These are phyloP conservation scores for Tetraodon nigroviridis DNA, from an alignment of 2,113 vertebrate species.

Conservation along the genomic window DNA sequence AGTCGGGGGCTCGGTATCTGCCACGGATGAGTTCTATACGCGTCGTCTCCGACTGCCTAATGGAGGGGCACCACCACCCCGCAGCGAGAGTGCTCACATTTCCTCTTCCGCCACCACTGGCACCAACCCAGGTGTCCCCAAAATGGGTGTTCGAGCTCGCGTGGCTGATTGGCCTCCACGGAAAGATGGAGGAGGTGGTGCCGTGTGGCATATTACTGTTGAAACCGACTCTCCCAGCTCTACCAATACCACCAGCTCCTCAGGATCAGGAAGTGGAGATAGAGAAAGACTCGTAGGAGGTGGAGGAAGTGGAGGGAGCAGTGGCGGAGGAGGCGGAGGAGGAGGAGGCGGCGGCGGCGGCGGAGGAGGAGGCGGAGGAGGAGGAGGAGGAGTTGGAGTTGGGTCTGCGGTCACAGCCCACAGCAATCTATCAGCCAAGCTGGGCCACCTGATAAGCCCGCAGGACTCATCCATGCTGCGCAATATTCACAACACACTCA, in stretches of 20 bases:
- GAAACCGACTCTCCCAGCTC: slow-evolving; percentile 82
- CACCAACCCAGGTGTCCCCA: slow-evolving; percentile 92
- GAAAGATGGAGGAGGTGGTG: slow-evolving; percentile 81
- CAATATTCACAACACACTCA: slow-evolving; percentile 94
- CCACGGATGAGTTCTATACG: slow-evolving; percentile 93
- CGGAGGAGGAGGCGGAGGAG: slow-evolving; percentile 13
- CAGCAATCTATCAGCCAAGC: slow-evolving; percentile 81
- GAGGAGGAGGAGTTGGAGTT: slow-evolving; percentile 34
- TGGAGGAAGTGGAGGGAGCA: slow-evolving; percentile 29
- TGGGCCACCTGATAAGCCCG: slow-evolving; percentile 86
- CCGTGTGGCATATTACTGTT: slow-evolving; percentile 79
- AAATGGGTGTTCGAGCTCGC: slow-evolving; percentile 96
- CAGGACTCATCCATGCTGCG: slow-evolving; percentile 96
- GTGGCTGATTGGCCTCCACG: slow-evolving; percentile 98
- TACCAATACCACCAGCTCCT: slow-evolving; percentile 67
- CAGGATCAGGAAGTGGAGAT: slow-evolving; percentile 68
- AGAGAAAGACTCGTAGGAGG: slow-evolving; percentile 54
- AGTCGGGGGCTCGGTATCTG: slow-evolving; percentile 85
- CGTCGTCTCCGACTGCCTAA: slow-evolving; percentile 93
- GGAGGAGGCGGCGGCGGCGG: slow-evolving; percentile 30
- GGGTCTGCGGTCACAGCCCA: slow-evolving; percentile 62
- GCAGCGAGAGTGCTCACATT: slow-evolving; percentile 91
- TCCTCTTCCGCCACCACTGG: slow-evolving; percentile 73
- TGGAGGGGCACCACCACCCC: slow-evolving; percentile 89
- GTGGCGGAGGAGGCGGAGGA: slow-evolving; percentile 9